Evolutionary conservation across 2,888 invertebrate genomes (phyloP).

Genomic region (Drepana falcataria): DNA sequence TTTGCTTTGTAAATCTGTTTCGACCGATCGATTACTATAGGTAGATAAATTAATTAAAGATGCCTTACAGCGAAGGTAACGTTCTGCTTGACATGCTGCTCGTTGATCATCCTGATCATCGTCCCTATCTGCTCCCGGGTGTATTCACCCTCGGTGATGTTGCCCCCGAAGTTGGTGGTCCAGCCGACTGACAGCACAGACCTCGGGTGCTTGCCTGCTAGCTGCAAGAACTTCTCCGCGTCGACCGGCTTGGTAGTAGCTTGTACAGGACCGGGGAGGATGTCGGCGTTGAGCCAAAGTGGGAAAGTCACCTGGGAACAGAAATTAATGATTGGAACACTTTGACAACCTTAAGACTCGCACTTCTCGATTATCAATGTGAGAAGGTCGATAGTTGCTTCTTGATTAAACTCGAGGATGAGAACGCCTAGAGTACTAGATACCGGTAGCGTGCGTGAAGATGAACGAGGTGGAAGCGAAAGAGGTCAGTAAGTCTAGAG

Average conservation of each 20-base stretch:
- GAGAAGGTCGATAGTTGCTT: not conserved
- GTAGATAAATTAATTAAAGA: no score
- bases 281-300: conserved; percentile 93
- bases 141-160: conserved; percentile 79
- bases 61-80: conserved; percentile 86
- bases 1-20: no score
- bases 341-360: no score
- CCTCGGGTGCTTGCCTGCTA: conserved; percentile 78
- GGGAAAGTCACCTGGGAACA: conserved; percentile 81
- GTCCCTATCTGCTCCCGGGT: conserved; percentile 80
- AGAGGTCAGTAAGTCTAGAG: no score
- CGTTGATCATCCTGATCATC: conserved; percentile 81
- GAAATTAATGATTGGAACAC: conserved; percentile 6
- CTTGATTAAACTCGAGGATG: no score
- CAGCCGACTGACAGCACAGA: conserved; percentile 88
- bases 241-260: conserved; percentile 80
- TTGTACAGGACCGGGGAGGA: conserved; percentile 86
- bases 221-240: conserved; percentile 80
- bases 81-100: conserved; percentile 78
- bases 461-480: no score
- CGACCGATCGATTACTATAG: no score
- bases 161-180: conserved; percentile 84
- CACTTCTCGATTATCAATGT: not conserved
- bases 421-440: no score
- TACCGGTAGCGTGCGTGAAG: no score